Conservation (phyloP, 2,113 vertebrate genomes). For the Limanda limanda region DNA sequence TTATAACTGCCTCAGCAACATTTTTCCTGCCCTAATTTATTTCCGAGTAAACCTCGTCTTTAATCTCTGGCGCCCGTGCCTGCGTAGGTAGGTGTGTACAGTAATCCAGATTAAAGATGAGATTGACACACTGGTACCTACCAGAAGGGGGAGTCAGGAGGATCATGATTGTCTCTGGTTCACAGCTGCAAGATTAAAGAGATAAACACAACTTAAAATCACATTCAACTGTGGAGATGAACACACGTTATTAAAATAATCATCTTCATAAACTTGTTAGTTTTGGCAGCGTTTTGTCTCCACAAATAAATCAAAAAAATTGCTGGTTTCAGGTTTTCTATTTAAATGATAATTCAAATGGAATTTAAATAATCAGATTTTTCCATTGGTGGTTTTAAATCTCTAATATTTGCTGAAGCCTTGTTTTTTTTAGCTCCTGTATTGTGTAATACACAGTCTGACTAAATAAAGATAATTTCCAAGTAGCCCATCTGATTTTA, state of each 20-base stretch:
- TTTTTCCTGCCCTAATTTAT: neutral
- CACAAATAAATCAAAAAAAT: neutral
- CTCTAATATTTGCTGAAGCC: no score
- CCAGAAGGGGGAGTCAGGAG: constrained; percentile 79
- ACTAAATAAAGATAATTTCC: no score
- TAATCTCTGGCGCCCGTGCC: neutral
- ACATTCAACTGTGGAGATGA: neutral
- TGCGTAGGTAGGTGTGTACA: neutral
- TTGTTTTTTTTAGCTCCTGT: no score
- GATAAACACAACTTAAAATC: neutral
- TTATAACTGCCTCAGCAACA: no score
- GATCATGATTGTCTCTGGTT: constrained; percentile 76
- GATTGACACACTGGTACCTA: constrained; percentile 60
- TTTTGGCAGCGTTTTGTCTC: no score
- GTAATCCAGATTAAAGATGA: constrained; percentile 32
- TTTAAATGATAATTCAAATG: no score
- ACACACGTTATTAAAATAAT: neutral
- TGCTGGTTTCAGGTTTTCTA: no score
- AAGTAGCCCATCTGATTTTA: no score
- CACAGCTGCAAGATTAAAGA: constrained; percentile 55
- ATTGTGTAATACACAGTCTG: no score
- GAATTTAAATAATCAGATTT: no score
- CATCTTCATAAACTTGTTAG: no score
- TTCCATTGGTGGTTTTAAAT: no score
- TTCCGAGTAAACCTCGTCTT: neutral